Evolutionary conservation across 2,113 vertebrate species (phyloP).

Genomic region (Sapajus apella): DNA sequence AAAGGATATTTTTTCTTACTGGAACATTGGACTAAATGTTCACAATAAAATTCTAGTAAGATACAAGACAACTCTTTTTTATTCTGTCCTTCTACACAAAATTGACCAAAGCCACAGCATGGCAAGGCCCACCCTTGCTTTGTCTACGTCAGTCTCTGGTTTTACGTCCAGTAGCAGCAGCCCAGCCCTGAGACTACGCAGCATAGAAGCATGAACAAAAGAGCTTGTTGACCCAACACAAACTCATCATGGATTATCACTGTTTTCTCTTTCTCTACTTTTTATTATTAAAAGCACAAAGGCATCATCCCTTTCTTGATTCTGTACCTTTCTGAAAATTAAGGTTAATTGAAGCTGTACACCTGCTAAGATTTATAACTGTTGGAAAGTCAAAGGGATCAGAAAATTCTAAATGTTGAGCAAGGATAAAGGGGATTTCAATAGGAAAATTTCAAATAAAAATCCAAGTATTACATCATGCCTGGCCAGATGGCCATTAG

Average conservation of each 20-base stretch:
- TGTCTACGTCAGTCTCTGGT: not conserved
- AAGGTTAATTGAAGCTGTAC: not conserved
- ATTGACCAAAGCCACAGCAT: not conserved
- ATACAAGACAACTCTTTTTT: not conserved
- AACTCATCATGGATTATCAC: not conserved
- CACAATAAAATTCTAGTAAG: not conserved
- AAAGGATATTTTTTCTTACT: not conserved
- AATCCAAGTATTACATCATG: not conserved
- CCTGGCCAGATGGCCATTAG: not conserved
- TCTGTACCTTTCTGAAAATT: not conserved
- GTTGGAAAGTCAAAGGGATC: not conserved
- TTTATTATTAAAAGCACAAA: not conserved
- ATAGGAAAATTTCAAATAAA: not conserved
- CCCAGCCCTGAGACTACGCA: not conserved
- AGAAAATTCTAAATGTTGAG: not conserved
- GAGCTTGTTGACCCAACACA: not conserved
- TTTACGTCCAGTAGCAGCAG: not conserved
- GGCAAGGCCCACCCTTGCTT: not conserved
- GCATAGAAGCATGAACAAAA: not conserved
- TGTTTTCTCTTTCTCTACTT: not conserved
- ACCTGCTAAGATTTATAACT: not conserved
- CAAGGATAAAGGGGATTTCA: not conserved
- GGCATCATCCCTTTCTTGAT: not conserved
- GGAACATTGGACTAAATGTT: not conserved
- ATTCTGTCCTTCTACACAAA: not conserved